Evolutionary conservation across 2,797 vertebrate species (phyloP), one percentile per base, ranked within the genome.

Genomic region (Tympanoctomys barrerae): DNA sequence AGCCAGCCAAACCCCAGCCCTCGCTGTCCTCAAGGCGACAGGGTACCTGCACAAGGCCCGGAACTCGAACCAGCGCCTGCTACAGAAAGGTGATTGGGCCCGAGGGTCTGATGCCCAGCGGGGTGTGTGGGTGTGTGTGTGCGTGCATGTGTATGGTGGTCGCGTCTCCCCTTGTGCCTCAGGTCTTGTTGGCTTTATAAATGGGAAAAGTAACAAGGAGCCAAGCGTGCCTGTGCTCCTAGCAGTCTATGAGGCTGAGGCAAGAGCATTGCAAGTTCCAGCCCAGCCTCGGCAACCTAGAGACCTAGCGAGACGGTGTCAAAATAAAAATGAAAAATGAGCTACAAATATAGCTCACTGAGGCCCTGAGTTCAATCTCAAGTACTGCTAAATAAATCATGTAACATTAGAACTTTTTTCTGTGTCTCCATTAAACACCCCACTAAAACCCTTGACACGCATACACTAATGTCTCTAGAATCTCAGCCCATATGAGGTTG

Each of bases 11-110:
- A 11, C 11, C 57, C 28, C 59, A 18, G 0, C 46, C 28, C 33
- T 16, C 52, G 62, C 1, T 0, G 62, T 36, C 73, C n/a, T 19
- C 3, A 1, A 54, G 70, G 57, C 13, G 9, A 22, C 0, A 1
- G 7, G 42, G 39, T 11, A 28, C 7, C 0, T 8, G 2, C 26
- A 16, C 24, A 22, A 10, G 0, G 21, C 21, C 75, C 42, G 16
- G 81, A 52, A 19, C n/a, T 33, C 49, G 0, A 57, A 42, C 59
- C 7, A 0, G 19, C 7, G 71, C 18, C 57, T 19, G 19, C 5
- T 70, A 4, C 10, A 24, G 7, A n/a, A 42, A 6, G 46, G 42
- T 2, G 5, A 57, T 22, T 7, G 0, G 36, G n/a, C 31, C 49
- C 5, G 31, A 14, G 33, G 66, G 73, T 62, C 54, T 86, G 57